These are phyloP conservation scores for Lagria hirta DNA, from an alignment of 2,888 invertebrate species.

Conservation along the genomic window DNA sequence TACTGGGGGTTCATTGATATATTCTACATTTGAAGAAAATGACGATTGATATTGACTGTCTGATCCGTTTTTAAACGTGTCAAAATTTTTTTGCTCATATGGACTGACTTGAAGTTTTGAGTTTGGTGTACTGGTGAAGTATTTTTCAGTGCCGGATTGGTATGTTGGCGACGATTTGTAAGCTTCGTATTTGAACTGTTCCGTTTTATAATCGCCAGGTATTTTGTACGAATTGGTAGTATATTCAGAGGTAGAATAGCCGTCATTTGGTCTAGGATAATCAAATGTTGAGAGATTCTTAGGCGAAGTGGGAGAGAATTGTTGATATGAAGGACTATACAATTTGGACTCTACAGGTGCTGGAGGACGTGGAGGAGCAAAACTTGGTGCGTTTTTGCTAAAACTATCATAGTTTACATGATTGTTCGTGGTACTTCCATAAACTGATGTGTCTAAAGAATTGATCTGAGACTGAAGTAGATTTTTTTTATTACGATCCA, in stretches of 20 bases:
- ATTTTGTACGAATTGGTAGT: slow-evolving; percentile 49
- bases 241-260: slow-evolving; percentile 48
- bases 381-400: slow-evolving; percentile 38
- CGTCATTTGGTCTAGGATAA: slow-evolving; percentile 30
- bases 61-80: slow-evolving; percentile 43
- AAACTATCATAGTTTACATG: slow-evolving; percentile 37
- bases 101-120: slow-evolving; percentile 31
- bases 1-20: slow-evolving; percentile 47
- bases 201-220: slow-evolving; percentile 51
- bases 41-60: slow-evolving; percentile 44
- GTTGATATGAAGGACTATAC: slow-evolving; percentile 23
- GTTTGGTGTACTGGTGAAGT: slow-evolving; percentile 45
- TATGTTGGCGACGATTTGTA: slow-evolving; percentile 46
- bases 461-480: slow-evolving; percentile 46
- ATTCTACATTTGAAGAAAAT: slow-evolving; percentile 47
- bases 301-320: slow-evolving; percentile 29
- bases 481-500: slow-evolving; percentile 48
- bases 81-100: slow-evolving; percentile 37
- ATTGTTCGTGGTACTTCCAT: slow-evolving; percentile 42
- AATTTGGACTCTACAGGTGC: slow-evolving; percentile 23
- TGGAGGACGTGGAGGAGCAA: slow-evolving; percentile 23
- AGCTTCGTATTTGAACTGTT: slow-evolving; percentile 49
- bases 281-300: slow-evolving; percentile 18
- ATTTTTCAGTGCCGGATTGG: slow-evolving; percentile 48
- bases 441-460: slow-evolving; percentile 46